Conservation (phyloP, 2,888 invertebrate genomes). For the Ochlodes sylvanus region DNA sequence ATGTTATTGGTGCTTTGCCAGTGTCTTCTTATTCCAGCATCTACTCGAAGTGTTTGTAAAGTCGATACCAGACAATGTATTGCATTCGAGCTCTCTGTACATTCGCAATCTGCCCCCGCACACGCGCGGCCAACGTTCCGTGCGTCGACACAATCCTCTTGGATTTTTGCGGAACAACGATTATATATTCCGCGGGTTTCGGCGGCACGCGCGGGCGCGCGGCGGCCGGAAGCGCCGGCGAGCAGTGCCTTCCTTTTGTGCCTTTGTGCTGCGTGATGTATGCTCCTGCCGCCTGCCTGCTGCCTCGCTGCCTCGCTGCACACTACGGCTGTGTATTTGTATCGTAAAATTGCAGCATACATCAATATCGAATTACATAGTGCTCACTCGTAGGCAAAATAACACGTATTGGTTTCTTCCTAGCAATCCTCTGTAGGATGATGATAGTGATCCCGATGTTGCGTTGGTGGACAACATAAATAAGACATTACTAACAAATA, state of each 20-base stretch:
- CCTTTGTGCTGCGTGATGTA: conserved; percentile 19
- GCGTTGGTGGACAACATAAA: too few relatives aligned
- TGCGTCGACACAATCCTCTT: conserved; percentile 10
- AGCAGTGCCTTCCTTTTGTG: conserved; percentile 24
- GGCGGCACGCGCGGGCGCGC: conserved; percentile 18
- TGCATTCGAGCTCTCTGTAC: background rate
- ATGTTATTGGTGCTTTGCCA: too few relatives aligned
- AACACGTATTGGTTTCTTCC: too few relatives aligned
- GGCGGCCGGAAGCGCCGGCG: conserved; percentile 13
- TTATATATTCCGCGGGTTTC: conserved; percentile 33
- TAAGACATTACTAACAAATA: too few relatives aligned
- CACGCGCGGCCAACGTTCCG: conserved; percentile 17
- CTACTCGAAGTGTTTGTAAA: background rate
- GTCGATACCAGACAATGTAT: background rate
- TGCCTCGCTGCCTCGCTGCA: background rate
- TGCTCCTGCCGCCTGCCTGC: background rate
- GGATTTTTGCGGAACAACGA: conserved; percentile 24
- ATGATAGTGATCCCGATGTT: too few relatives aligned
- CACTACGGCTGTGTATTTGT: too few relatives aligned
- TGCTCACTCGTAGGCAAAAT: too few relatives aligned
- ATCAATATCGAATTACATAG: too few relatives aligned
- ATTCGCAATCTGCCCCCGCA: conserved; percentile 7
- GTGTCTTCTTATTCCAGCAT: background rate
- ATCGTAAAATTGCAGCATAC: too few relatives aligned
- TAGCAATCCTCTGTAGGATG: too few relatives aligned